These are phyloP conservation scores for Stichopus horrens DNA, from an alignment of 53 echinoderm and acorn worm genomes.

Conservation along the genomic window DNA sequence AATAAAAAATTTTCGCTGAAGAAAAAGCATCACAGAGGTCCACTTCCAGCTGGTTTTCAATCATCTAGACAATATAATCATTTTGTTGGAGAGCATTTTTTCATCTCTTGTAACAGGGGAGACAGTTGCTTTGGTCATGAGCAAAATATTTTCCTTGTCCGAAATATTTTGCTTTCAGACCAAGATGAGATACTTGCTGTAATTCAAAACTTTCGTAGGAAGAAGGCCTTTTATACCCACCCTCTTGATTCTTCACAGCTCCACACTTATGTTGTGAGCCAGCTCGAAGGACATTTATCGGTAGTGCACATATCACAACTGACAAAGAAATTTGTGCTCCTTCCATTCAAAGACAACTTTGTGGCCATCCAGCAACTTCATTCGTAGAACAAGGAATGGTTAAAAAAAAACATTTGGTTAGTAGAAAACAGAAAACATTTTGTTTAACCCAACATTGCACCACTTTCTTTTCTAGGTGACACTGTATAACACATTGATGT, in stretches of 20 bases:
- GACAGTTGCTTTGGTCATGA: not conserved
- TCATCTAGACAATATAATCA: not conserved
- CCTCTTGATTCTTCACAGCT: not conserved
- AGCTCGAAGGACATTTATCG: too few species aligned
- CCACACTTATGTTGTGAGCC: not conserved
- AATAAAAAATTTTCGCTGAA: not conserved
- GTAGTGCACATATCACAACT: not conserved
- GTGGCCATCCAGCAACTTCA: not conserved
- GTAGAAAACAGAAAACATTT: too few species aligned
- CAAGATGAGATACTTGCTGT: not conserved
- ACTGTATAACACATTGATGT: too few species aligned
- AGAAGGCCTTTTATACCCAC: not conserved
- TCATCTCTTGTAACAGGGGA: not conserved
- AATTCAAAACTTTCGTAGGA: not conserved
- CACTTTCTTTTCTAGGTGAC: too few species aligned
- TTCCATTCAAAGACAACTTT: constrained; percentile 8
- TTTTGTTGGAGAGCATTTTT: not conserved
- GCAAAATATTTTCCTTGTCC: not conserved
- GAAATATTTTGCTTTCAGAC: not conserved
- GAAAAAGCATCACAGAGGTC: not conserved
- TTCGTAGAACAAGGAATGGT: too few species aligned
- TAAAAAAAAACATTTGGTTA: too few species aligned
- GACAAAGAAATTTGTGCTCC: not conserved
- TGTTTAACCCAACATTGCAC: too few species aligned
- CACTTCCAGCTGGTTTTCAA: not conserved